Evolutionary conservation across 2,888 invertebrate genomes (phyloP), one percentile per base, ranked within the genome.

Genomic region (Scaptomyza reducta): DNA sequence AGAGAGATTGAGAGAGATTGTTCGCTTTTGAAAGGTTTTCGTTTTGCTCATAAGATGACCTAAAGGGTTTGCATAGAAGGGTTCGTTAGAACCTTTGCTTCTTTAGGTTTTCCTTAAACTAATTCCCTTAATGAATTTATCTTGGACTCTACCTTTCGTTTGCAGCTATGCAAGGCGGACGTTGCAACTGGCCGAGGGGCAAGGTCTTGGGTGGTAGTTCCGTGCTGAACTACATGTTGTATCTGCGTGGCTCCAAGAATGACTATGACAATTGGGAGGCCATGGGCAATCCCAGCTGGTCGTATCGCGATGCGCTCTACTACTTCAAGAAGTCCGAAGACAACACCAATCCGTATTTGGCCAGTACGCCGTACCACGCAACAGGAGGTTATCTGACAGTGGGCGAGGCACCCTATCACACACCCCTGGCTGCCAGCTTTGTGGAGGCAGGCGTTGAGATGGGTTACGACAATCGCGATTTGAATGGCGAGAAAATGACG

Each of bases 301-400:
- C 96, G 5, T 95, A 95, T 77, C 94, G 95, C 54, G 95, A 96
- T 71, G 95, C 95, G 0, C 92, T 97, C 9, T 94, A 95, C 81
- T 97, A 97, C 87, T 97, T 97, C 91, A 97, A 96, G 89, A 97
- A 97, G 90, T 97, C 97, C 0, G 97, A 97, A 92, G 97, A 97
- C 91, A 97, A 97, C 81, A 94, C 95, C 80, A 98, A 96, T 90
- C 97, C 97, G 0, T 97, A 96, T 84, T 91, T 97, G 66, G 93
- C 96, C 0, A 93, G 94, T 61, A 97, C 96, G 0, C 95, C 94
- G 0, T 97, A 96, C 80, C 97, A 97, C 81, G 93, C 94, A 4
- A 95, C 94, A 0, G 97, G 97, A 1, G 97, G 97, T 0, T 96
- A 95, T 86, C 91, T 97, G 27, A 97, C 97, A 0, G 94, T 97